Base-by-base conservation (phyloP, 53 echinoderm and acorn worm species). In the Echinometra lucunter region DNA sequence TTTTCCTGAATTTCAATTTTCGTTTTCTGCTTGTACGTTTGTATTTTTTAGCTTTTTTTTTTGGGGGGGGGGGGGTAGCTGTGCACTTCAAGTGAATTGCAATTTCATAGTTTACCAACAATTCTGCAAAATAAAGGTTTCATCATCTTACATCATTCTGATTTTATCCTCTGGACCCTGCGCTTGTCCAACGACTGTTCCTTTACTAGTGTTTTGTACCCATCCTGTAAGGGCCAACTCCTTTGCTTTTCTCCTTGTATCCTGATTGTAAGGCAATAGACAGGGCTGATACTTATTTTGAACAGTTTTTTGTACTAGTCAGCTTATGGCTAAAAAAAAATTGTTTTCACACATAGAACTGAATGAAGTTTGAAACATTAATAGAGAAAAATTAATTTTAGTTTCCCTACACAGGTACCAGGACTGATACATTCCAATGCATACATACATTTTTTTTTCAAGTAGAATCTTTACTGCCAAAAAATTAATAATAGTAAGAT, bases 151-250 rank as follows among this genome's bases (percentile, higher is more conserved):
- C 98, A 98, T 95, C 15, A 67, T 47, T n/a, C 88, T 94, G 44
- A 98, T 89, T 94, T 97, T 97, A 27, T 97, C 97, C 16, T 91
- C 57, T 18, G 94, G 94, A 30, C 98, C 98, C 85, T 98, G 98
- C 58, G 94, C 96, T 88, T 96, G 97, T 58, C 98, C 98, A 35
- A 96, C 95, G 6, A 98, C 98, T 45, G 98, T 97, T 45, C 92
- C 81, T 32, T 75, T 89, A 15, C 89, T 69, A 57, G 98, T 97
- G 90, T 98, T 98, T 70, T 95, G 94, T 42, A 97, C 98, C 98
- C 98, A 98, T 75, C 98, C 98, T 45, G 97, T 97, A 47, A 98
- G 89, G 34, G 94, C 94, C 92, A 95, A 91, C 17, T 96, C 89
- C 44, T 42, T 92, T 23, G 98, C 98, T 95, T 90, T 97, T 44